Conservation (phyloP, 2,888 invertebrate genomes). For the Tyria jacobaeae region DNA sequence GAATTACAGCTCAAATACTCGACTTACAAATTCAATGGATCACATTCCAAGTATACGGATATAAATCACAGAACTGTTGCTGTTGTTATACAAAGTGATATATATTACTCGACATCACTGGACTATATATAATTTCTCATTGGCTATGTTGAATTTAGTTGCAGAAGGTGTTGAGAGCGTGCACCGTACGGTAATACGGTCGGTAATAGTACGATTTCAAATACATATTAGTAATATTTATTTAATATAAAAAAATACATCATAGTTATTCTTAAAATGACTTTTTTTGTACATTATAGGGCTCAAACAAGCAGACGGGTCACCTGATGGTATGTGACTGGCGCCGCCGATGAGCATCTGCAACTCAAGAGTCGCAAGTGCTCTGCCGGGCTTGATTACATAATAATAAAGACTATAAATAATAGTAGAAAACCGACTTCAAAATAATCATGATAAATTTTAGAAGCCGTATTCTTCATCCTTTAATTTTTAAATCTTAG, state of each 20-base stretch:
- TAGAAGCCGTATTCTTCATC: too few relatives aligned
- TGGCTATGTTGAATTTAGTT: background rate
- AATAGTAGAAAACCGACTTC: too few relatives aligned
- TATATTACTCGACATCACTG: constrained; percentile 1
- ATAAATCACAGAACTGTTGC: constrained; percentile 13
- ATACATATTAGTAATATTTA: too few relatives aligned
- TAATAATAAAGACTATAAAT: too few relatives aligned
- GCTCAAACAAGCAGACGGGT: background rate
- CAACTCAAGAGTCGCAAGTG: too few relatives aligned
- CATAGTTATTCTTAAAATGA: too few relatives aligned
- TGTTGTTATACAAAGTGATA: constrained; percentile 4
- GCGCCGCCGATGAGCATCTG: background rate
- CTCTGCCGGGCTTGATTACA: too few relatives aligned
- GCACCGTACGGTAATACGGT: background rate
- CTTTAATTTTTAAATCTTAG: too few relatives aligned
- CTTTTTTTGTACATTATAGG: background rate
- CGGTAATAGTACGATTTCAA: background rate
- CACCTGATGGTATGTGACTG: background rate
- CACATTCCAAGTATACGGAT: constrained; percentile 19
- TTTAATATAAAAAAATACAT: too few relatives aligned
- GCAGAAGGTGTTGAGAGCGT: background rate
- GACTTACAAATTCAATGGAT: constrained; percentile 27
- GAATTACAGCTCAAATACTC: background rate
- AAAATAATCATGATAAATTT: too few relatives aligned
- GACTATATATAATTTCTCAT: background rate